These are phyloP conservation scores for Chionis minor DNA, from an alignment of 2,113 vertebrate species.

Conservation along the genomic window DNA sequence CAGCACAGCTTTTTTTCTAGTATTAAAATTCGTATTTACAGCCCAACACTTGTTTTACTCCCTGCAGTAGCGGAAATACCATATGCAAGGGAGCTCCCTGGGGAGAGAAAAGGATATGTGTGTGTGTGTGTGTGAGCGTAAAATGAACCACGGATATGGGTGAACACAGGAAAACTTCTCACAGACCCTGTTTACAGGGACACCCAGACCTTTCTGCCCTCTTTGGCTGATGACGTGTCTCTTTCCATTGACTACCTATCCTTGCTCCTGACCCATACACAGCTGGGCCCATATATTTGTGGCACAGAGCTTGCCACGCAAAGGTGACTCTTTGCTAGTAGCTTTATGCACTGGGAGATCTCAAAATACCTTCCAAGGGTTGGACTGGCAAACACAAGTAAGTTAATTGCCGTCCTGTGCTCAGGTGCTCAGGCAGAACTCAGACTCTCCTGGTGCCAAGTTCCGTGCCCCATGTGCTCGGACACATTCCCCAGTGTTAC, in stretches of 20 bases:
- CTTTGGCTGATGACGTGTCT: neutral
- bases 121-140: accelerated
- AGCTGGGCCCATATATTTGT: neutral
- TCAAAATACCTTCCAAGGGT: neutral
- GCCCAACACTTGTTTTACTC: neutral
- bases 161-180: neutral
- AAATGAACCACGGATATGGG: neutral
- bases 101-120: neutral
- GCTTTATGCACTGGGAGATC: neutral
- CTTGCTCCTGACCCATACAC: neutral
- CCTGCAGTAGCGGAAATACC: neutral
- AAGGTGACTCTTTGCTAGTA: neutral
- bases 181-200: neutral
- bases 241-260: neutral
- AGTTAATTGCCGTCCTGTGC: too few species aligned
- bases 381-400: neutral
- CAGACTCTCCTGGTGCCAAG: neutral
- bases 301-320: accelerated
- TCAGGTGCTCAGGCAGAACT: neutral
- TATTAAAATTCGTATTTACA: slow-evolving; percentile 3
- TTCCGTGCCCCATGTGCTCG: accelerated
- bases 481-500: accelerated
- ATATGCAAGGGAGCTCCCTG: neutral
- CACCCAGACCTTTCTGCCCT: neutral
- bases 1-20: neutral